phyloP scores from a whole-genome alignment of 2,113 vertebrate species.

The Alethe diademata region DNA sequence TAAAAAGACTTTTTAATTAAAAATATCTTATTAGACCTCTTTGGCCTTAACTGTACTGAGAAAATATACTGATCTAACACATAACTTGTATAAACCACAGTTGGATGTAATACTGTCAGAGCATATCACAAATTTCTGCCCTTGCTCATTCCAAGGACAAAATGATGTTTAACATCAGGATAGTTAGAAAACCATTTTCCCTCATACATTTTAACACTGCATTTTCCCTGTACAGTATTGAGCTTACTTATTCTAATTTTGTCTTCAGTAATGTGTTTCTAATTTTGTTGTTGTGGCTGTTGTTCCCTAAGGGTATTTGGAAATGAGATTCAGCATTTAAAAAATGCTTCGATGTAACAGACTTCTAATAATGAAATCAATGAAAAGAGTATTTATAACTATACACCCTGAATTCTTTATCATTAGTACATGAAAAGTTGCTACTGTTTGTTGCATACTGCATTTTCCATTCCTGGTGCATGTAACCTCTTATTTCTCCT shows the following conservation, averaged over 20 bases:
- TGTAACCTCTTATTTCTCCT: background rate
- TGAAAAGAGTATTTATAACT: background rate
- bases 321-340: slow-evolving; percentile 3
- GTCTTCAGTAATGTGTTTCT: slow-evolving; percentile 35
- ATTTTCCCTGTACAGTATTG: background rate
- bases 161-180: background rate
- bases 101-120: background rate
- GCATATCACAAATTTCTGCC: background rate
- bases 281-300: slow-evolving; percentile 40
- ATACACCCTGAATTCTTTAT: background rate
- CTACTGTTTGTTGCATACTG: background rate
- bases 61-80: background rate
- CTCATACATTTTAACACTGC: slow-evolving; percentile 19
- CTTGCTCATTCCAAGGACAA: slow-evolving; percentile 15
- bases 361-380: slow-evolving; percentile 21
- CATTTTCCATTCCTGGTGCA: background rate
- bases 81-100: background rate
- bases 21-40: background rate
- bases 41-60: background rate
- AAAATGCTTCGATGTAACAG: background rate
- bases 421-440: background rate
- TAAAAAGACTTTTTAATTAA: background rate
- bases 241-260: slow-evolving; percentile 54
- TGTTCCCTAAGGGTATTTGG: background rate
- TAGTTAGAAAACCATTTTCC: background rate